A percentile compares a stretch with the other conserved stretches of the same genome.
Conservation (phyloP, 2,797 vertebrate species). For the Hippopotamyrus pictus region DNA sequence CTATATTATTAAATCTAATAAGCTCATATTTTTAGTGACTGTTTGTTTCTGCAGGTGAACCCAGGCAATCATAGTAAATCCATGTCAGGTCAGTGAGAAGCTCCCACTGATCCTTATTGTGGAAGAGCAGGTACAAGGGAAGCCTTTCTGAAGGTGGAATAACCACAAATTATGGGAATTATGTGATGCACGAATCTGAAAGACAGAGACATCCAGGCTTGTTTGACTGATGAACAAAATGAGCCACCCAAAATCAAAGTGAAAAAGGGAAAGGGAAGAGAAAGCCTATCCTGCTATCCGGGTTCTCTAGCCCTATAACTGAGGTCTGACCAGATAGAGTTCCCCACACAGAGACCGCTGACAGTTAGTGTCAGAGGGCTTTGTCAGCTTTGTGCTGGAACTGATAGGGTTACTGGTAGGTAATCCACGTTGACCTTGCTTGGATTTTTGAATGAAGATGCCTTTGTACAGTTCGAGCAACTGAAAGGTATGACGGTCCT, state of each 20-base stretch:
- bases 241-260: constrained; percentile 67
- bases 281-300: constrained; percentile 61
- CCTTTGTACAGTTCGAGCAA: constrained; percentile 72
- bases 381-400: constrained; percentile 72
- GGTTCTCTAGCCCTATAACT: constrained; percentile 62
- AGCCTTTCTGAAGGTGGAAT: constrained; percentile 45
- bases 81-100: constrained; percentile 36
- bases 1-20: neutral
- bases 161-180: constrained; percentile 66
- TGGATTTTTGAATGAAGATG: constrained; percentile 64
- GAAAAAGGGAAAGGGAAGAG: constrained; percentile 60
- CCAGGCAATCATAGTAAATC: constrained; percentile 40
- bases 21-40: constrained; percentile 1
- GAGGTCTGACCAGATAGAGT: constrained; percentile 67
- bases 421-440: constrained; percentile 75
- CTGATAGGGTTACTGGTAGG: constrained; percentile 74
- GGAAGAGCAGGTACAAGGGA: constrained; percentile 55
- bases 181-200: constrained; percentile 58
- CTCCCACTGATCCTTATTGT: constrained; percentile 46
- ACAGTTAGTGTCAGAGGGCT: constrained; percentile 74
- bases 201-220: constrained; percentile 52
- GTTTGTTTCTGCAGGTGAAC: constrained; percentile 22
- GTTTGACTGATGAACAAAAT: constrained; percentile 67
- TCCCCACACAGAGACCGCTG: constrained; percentile 70
- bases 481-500: constrained; percentile 68